Evolutionary conservation across 1,140 invertebrate genomes (phyloP).

Genomic region (Drosophila suzukii): DNA sequence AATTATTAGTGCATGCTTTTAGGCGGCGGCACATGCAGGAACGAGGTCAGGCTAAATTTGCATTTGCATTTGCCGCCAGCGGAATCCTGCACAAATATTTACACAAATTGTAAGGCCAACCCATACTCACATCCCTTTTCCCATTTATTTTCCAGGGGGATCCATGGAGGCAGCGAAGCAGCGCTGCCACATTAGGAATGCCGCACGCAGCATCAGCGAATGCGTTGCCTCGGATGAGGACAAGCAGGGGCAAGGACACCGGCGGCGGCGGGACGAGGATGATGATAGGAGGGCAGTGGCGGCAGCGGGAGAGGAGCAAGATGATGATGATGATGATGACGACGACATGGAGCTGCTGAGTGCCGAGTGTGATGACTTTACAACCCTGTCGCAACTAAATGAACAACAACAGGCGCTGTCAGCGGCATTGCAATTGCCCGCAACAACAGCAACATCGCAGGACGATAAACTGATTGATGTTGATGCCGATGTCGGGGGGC

Average conservation of each 20-base stretch:
- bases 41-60: constrained; percentile 72
- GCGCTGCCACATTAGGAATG: constrained; percentile 67
- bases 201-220: constrained; percentile 81
- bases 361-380: constrained; percentile 81
- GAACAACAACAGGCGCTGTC: constrained; percentile 72
- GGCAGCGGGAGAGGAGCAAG: constrained; percentile 2
- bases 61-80: constrained; percentile 60
- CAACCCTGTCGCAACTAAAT: constrained; percentile 83
- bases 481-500: constrained; percentile 33
- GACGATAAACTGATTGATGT: constrained; percentile 79
- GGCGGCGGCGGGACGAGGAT: constrained; percentile 14
- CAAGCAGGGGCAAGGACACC: constrained; percentile 25
- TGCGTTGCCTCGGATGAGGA: constrained; percentile 70
- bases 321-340: constrained; percentile 41
- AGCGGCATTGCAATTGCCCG: constrained; percentile 51
- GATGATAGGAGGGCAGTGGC: constrained; percentile 6
- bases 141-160: constrained; percentile 23
- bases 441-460: constrained; percentile 30
- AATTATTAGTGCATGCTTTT: constrained; percentile 80
- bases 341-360: constrained; percentile 68
- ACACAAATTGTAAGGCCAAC: constrained; percentile 65
- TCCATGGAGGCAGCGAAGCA: constrained; percentile 11
- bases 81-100: constrained; percentile 63
- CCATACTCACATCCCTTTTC: constrained; percentile 14
- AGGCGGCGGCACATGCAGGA: constrained; percentile 58